Conservation (phyloP, 2,113 vertebrate species). For the Bostrychus sinensis region DNA sequence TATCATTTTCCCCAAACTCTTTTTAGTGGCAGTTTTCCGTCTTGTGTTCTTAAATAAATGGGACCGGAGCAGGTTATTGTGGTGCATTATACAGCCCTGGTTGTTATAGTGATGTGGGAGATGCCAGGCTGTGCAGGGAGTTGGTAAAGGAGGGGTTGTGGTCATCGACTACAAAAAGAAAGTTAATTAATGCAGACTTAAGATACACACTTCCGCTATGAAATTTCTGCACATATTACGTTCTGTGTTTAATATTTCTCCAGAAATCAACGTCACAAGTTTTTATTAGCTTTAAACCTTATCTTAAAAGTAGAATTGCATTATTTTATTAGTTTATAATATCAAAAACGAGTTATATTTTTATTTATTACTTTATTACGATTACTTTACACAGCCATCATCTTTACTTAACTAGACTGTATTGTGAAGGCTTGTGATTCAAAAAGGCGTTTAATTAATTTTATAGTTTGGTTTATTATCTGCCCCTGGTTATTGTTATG, state of each 20-base stretch:
- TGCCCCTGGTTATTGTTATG: slow-evolving; percentile 23
- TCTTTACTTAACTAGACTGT: neutral
- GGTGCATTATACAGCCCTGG: slow-evolving; percentile 71
- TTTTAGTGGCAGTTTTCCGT: slow-evolving; percentile 25
- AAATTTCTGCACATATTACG: slow-evolving; percentile 28
- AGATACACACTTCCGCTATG: slow-evolving; percentile 51
- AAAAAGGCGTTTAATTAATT: neutral
- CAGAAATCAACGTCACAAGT: no score
- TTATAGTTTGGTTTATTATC: slow-evolving; percentile 16
- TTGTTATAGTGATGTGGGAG: slow-evolving; percentile 81
- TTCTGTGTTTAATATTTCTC: no score
- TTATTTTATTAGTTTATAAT: neutral
- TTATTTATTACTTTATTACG: neutral
- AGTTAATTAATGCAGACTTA: slow-evolving; percentile 76
- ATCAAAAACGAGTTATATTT: neutral
- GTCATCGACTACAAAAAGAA: slow-evolving; percentile 62
- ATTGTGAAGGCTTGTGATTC: neutral
- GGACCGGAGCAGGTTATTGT: slow-evolving; percentile 64
- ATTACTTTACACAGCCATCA: neutral
- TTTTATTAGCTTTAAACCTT: no score
- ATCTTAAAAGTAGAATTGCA: no score
- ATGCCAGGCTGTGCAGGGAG: slow-evolving; percentile 73
- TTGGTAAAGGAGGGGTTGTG: slow-evolving; percentile 44
- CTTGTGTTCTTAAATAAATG: slow-evolving; percentile 23
- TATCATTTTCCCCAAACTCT: slow-evolving; percentile 1